These are phyloP conservation scores for Nothura maculosa DNA, from an alignment of 2,797 vertebrate species.

Conservation along the genomic window DNA sequence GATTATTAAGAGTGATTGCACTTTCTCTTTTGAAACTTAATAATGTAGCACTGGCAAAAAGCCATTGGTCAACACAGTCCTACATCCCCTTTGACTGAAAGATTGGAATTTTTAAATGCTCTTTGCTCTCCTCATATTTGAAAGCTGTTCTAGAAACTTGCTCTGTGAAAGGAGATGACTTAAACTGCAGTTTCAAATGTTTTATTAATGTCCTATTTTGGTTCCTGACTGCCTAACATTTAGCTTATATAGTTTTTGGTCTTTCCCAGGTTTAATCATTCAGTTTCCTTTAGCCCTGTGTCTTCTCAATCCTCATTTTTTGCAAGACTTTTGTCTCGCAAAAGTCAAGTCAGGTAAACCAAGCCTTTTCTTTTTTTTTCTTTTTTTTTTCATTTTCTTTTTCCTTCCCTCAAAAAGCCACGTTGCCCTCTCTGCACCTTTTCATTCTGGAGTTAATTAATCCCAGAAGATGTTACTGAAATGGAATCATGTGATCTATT, in stretches of 20 bases:
- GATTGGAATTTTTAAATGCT: background rate
- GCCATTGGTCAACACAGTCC: background rate
- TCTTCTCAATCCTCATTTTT: background rate
- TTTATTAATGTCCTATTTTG: background rate
- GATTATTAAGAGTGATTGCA: background rate
- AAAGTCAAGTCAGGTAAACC: too few relatives aligned
- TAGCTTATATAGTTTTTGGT: background rate
- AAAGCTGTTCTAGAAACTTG: background rate
- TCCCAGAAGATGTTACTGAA: background rate
- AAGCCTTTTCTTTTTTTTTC: background rate
- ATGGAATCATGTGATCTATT: background rate
- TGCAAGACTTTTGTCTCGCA: too few relatives aligned
- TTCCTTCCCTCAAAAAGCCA: background rate
- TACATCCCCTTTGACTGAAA: background rate
- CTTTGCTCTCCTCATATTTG: background rate
- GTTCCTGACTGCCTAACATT: background rate
- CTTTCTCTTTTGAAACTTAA: background rate
- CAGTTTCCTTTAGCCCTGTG: background rate
- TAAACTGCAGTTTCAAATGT: background rate
- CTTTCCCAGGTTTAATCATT: background rate
- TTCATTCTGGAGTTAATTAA: background rate
- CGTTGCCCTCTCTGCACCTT: background rate
- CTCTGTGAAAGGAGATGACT: background rate
- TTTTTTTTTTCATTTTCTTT: background rate
- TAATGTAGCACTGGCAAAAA: background rate